Evolutionary conservation across 2,113 vertebrate genomes (phyloP).

Genomic region (Pristiophorus japonicus): DNA sequence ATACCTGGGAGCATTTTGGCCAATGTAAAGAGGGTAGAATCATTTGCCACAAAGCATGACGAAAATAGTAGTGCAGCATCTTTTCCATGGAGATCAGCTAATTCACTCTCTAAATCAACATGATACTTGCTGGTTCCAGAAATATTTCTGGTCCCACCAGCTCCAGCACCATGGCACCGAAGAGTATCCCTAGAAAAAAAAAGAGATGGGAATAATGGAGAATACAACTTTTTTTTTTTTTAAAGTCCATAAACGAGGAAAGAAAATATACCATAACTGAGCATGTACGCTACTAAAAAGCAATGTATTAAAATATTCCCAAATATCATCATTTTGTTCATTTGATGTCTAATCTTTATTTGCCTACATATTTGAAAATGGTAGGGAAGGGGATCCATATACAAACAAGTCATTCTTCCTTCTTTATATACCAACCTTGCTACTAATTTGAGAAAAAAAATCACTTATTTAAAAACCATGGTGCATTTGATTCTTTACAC

Average conservation of each 20-base stretch:
- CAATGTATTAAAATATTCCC: background rate
- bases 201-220: background rate
- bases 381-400: background rate
- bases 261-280: background rate
- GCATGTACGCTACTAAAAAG: background rate
- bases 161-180: constrained; percentile 84
- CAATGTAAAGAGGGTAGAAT: constrained; percentile 93
- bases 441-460: background rate
- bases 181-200: constrained; percentile 70
- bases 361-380: background rate
- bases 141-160: constrained; percentile 92
- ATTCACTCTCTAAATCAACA: constrained; percentile 81
- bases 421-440: background rate
- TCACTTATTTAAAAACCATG: background rate
- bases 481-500: background rate
- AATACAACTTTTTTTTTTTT: background rate
- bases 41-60: constrained; percentile 94
- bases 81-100: constrained; percentile 90
- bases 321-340: background rate
- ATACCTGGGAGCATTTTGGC: constrained; percentile 90
- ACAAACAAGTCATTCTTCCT: background rate
- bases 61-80: constrained; percentile 88
- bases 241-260: background rate
- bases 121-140: constrained; percentile 96
- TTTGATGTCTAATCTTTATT: background rate